Percentiles rank a stretch among this genome's conserved stretches.
Conservation (phyloP, 35 echinoderm and acorn worm genomes). For the Eucidaris tribuloides region DNA sequence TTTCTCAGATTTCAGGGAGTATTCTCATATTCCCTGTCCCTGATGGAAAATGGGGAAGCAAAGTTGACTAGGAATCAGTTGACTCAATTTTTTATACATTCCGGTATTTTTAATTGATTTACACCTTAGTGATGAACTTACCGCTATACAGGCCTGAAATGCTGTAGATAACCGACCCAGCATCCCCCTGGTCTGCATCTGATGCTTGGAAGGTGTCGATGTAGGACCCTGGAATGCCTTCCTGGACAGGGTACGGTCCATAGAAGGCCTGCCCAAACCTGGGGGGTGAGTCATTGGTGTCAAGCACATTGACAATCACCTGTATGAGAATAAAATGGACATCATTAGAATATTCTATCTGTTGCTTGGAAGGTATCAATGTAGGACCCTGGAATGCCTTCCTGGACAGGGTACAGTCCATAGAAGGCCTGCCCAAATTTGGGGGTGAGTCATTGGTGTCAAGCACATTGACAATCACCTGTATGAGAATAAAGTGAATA, state of each 20-base stretch:
- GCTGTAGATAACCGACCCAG: slow-evolving; percentile 54
- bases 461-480: slow-evolving; percentile 63
- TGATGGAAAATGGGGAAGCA: too few species aligned
- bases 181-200: slow-evolving; percentile 67
- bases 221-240: slow-evolving; percentile 55
- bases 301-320: slow-evolving; percentile 62
- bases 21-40: too few species aligned
- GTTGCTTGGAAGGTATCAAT: slow-evolving; percentile 66
- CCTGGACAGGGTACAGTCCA: slow-evolving; percentile 60
- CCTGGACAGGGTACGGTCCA: slow-evolving; percentile 61
- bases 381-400: slow-evolving; percentile 55
- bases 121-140: too few species aligned
- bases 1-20: too few species aligned
- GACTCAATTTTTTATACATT: too few species aligned
- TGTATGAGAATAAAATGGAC: too few species aligned
- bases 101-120: too few species aligned
- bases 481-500: background rate
- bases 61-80: too few species aligned
- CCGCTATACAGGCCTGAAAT: slow-evolving; percentile 69
- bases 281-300: slow-evolving; percentile 83
- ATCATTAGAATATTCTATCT: too few species aligned
- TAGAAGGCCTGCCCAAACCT: slow-evolving; percentile 37
- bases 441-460: slow-evolving; percentile 83
- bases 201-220: slow-evolving; percentile 62
- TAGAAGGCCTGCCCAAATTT: slow-evolving; percentile 37